A percentile compares a stretch with the other conserved stretches of the same genome.
Evolutionary conservation across 2,113 vertebrate species (phyloP).

Genomic region (cat (Felis catus)): DNA sequence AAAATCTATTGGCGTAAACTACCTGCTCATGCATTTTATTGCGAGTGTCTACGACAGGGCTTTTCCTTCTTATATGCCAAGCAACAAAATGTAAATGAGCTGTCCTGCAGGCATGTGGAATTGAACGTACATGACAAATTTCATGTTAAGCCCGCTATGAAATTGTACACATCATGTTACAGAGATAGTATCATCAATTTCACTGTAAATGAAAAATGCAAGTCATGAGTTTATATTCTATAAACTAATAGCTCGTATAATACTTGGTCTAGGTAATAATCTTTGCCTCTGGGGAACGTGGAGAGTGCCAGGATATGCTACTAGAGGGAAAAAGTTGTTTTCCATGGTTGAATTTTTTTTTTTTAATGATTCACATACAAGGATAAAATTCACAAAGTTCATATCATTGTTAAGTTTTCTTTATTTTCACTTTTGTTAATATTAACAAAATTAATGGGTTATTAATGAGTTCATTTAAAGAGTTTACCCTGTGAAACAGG

Average conservation of each 20-base stretch:
- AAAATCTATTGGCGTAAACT: slow-evolving; percentile 49
- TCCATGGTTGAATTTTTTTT: slow-evolving; percentile 44
- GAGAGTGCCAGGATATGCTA: background rate
- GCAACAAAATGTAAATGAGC: slow-evolving; percentile 60
- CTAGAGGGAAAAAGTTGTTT: slow-evolving; percentile 50
- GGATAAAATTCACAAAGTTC: slow-evolving; percentile 10
- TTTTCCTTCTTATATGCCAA: slow-evolving; percentile 71
- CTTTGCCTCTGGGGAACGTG: slow-evolving; percentile 60
- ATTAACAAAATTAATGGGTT: background rate
- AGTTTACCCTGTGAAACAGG: background rate
- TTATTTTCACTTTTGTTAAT: slow-evolving; percentile 51
- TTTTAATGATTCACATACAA: background rate
- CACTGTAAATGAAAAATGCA: slow-evolving; percentile 65
- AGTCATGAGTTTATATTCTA: slow-evolving; percentile 67
- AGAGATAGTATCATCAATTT: slow-evolving; percentile 66
- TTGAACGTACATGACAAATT: slow-evolving; percentile 63
- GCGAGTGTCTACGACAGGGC: slow-evolving; percentile 18
- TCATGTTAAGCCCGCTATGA: slow-evolving; percentile 67
- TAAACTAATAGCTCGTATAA: slow-evolving; percentile 57
- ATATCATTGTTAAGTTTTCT: background rate
- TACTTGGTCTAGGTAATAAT: slow-evolving; percentile 63
- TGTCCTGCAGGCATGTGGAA: slow-evolving; percentile 61
- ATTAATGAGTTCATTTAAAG: background rate
- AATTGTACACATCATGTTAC: slow-evolving; percentile 57
- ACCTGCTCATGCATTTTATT: slow-evolving; percentile 61